Evolutionary conservation across 2,888 invertebrate genomes (phyloP).

Genomic region (Campoletis raptor): DNA sequence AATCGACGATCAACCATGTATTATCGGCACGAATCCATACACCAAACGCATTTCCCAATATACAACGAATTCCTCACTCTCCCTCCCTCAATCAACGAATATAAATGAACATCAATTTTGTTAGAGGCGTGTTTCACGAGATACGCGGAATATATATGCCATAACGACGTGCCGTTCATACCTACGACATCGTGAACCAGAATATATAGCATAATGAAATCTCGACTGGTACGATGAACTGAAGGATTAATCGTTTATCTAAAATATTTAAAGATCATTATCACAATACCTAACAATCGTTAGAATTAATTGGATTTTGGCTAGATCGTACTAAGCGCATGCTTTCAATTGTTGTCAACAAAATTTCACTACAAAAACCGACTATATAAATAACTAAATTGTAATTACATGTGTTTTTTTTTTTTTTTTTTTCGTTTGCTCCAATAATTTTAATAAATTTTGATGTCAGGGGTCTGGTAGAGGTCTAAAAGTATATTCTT

Average conservation of each 20-base stretch:
- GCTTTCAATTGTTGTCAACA: background rate
- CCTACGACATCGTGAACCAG: background rate
- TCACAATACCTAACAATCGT: background rate
- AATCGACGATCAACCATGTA: constrained; percentile 55
- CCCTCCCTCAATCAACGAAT: constrained; percentile 51
- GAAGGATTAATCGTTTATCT: background rate
- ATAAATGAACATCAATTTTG: constrained; percentile 62
- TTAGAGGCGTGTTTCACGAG: constrained; percentile 17
- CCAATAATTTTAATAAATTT: background rate
- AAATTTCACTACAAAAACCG: background rate
- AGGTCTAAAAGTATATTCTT: background rate
- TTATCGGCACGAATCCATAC: constrained; percentile 28
- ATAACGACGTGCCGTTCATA: background rate
- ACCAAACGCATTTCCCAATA: constrained; percentile 23
- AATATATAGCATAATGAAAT: background rate
- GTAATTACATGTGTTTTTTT: background rate
- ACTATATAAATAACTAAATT: background rate
- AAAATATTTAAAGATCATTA: background rate
- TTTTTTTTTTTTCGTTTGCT: background rate
- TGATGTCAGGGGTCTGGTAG: background rate
- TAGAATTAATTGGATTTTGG: background rate
- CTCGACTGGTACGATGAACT: background rate
- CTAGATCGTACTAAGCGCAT: background rate
- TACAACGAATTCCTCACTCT: background rate
- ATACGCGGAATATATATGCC: background rate